Evolutionary conservation across 2,888 invertebrate genomes (phyloP).

Genomic region (Syrista parreyssii): DNA sequence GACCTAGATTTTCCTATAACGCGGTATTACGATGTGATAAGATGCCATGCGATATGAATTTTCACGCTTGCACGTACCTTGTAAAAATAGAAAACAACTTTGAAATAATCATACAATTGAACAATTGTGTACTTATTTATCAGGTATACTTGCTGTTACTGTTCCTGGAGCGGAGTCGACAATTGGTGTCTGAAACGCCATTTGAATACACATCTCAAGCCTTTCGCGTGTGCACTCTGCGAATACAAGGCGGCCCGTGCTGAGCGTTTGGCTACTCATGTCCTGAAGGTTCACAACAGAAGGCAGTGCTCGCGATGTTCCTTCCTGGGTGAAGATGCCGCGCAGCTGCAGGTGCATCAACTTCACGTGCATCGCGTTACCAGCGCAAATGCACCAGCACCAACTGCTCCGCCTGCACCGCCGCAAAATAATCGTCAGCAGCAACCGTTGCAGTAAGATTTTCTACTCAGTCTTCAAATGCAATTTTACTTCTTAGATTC

Average conservation of each 20-base stretch:
- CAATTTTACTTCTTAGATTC: neutral
- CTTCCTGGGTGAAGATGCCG: slow-evolving; percentile 86
- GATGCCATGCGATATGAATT: neutral
- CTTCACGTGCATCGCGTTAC: slow-evolving; percentile 62
- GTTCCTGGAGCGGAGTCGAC: slow-evolving; percentile 92
- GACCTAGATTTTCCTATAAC: neutral
- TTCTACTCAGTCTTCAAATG: neutral
- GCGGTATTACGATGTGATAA: neutral
- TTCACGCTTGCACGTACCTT: neutral
- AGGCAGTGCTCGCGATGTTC: slow-evolving; percentile 90
- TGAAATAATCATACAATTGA: neutral
- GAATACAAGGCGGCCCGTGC: slow-evolving; percentile 94
- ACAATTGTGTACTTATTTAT: slow-evolving; percentile 3
- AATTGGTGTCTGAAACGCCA: slow-evolving; percentile 95
- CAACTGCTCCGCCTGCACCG: slow-evolving; percentile 30
- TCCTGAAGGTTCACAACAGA: slow-evolving; percentile 92
- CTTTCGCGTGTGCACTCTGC: slow-evolving; percentile 89
- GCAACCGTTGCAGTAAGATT: slow-evolving; percentile 47
- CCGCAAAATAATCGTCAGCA: slow-evolving; percentile 28
- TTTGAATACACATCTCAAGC: slow-evolving; percentile 92
- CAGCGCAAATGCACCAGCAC: slow-evolving; percentile 44
- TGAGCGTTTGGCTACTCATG: slow-evolving; percentile 89
- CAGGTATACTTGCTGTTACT: slow-evolving; percentile 87
- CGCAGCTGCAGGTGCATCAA: slow-evolving; percentile 82
- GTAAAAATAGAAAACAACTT: neutral